These are phyloP conservation scores for Carterocephalus palaemon DNA, from an alignment of 2,888 invertebrate species.

Conservation along the genomic window DNA sequence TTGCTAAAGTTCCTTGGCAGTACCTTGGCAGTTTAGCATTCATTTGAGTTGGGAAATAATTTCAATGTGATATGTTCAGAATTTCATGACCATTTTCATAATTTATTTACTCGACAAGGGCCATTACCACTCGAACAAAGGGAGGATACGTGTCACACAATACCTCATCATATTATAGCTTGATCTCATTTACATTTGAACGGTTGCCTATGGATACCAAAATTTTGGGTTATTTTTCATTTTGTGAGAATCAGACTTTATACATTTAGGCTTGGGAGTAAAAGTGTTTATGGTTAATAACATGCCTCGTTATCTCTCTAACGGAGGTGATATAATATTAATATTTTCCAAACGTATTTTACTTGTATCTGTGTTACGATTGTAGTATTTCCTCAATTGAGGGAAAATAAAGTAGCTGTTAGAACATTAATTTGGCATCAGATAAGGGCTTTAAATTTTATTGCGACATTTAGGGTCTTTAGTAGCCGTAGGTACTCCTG, in stretches of 20 bases:
- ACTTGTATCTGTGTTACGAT: too few species aligned
- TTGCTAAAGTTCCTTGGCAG: background rate
- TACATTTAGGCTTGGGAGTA: background rate
- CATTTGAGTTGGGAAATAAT: conserved; percentile 10
- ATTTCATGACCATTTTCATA: conserved; percentile 13
- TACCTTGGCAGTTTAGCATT: conserved; percentile 14
- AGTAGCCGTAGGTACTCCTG: conserved; percentile 11
- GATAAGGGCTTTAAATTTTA: conserved; percentile 16
- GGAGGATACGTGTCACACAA: conserved; percentile 7
- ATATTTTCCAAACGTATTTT: too few species aligned
- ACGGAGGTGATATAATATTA: too few species aligned
- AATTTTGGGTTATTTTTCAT: background rate
- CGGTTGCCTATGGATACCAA: background rate
- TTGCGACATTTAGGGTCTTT: conserved; percentile 11
- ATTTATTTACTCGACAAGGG: conserved; percentile 12
- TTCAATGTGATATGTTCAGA: conserved; percentile 5
- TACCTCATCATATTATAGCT: background rate
- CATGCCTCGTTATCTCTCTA: too few species aligned
- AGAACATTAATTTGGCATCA: conserved; percentile 12
- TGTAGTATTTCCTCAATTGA: background rate
- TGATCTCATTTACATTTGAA: conserved; percentile 8
- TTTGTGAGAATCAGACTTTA: background rate
- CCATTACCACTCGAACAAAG: conserved; percentile 12
- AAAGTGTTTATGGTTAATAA: background rate
- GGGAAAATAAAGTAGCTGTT: conserved; percentile 1